Evolutionary conservation across 2,888 invertebrate species (phyloP).

Genomic region (Mellilla xanthometata): DNA sequence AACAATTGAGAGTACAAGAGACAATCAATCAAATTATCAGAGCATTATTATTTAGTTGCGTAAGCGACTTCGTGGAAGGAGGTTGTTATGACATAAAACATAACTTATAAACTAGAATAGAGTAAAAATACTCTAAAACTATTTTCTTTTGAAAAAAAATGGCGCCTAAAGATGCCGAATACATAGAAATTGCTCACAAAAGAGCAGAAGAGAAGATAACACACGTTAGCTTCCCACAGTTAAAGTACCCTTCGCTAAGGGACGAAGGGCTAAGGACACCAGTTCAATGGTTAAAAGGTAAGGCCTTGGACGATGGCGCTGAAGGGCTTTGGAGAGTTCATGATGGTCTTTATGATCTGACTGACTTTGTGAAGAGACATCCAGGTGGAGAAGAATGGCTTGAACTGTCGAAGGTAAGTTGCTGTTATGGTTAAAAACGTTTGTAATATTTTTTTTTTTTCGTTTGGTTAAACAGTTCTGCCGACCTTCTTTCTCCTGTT

Average conservation of each 20-base stretch:
- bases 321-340: slow-evolving; percentile 90
- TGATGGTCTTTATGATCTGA: slow-evolving; percentile 92
- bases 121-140: too few relatives aligned
- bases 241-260: slow-evolving; percentile 75
- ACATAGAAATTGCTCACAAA: slow-evolving; percentile 43
- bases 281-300: slow-evolving; percentile 85
- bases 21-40: too few relatives aligned
- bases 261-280: slow-evolving; percentile 57
- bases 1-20: too few relatives aligned
- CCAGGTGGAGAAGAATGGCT: slow-evolving; percentile 94
- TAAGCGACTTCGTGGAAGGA: too few relatives aligned
- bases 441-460: background rate
- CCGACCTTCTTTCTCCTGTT: too few relatives aligned
- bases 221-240: slow-evolving; percentile 71
- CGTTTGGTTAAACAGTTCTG: too few relatives aligned
- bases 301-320: slow-evolving; percentile 86
- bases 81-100: too few relatives aligned
- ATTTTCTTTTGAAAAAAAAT: slow-evolving; percentile 31
- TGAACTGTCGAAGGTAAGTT: slow-evolving; percentile 84
- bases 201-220: slow-evolving; percentile 53
- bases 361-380: slow-evolving; percentile 89
- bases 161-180: slow-evolving; percentile 41
- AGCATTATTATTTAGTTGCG: too few relatives aligned
- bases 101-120: too few relatives aligned
- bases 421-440: too few relatives aligned